Evolutionary conservation across 2,113 vertebrate genomes (phyloP), one percentile per base, ranked within the genome.

Genomic region (Oreocharis arfaki): DNA sequence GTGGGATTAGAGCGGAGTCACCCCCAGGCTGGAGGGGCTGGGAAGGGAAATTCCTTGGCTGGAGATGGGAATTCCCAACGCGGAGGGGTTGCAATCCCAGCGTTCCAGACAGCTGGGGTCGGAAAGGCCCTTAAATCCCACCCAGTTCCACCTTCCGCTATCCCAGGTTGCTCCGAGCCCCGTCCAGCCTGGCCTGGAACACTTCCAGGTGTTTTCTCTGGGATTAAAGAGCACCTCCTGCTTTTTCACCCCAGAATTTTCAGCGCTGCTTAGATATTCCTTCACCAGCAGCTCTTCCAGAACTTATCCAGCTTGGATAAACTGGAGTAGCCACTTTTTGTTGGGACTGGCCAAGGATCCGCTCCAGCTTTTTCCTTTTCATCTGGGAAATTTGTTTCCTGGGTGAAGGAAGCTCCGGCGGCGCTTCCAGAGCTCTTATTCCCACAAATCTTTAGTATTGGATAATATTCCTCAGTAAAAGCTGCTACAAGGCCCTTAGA

Each of bases 401-500:
- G 68, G 74, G 73, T 39, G 37, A 47, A 64, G 60, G 52, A 49
- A 42, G 65, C 50, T 49, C 20, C 10, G 5, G 17, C n/a, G 24
- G 69, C 28, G 4, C 23, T 73, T 74, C 53, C 50, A 4, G 71
- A 44, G 50, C 71, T 33, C 87, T 89, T 73, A 56, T 69, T 95
- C 81, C 50, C 81, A 87, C 80, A 70, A 81, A 91, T 84, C 82
- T 85, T 71, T 85, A 83, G 88, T 87, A 93, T 60, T 96, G 71
- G 49, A 71, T 94, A 85, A 74, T 39, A 86, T 89, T 84, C 79
- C 94, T 95, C 80, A 87, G 87, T 93, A 82, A 92, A 87, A 84
- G 33, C 91, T 90, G 64, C 84, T 81, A 89, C 78, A 87, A 85
- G 47, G 80, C 60, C 81, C 89, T 97, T 80, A 92, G 96, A 94